Base-by-base conservation (phyloP, 2,113 vertebrate species). In the Tringa solitaria region DNA sequence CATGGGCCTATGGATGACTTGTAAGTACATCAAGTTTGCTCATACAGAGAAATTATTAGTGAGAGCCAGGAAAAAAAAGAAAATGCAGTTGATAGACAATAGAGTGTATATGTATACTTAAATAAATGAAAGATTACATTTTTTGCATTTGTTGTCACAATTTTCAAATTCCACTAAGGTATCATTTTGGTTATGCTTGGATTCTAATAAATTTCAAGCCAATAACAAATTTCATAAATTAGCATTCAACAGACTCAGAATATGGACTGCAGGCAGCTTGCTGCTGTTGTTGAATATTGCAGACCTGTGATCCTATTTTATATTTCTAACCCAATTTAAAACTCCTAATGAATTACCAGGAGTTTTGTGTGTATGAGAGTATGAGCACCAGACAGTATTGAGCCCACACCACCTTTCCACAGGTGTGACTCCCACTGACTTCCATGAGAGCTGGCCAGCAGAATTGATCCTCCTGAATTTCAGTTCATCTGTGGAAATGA, bases 341-440 rank as follows among this genome's bases (percentile, higher is more conserved):
- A 35, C 21, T 24, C 14, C 10, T 68, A 28, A 12, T 41, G 45
- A 84, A 39, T 78, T 27, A 50, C 39, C 33, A 39, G 23, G 41
- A 51, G 8, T 60, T 88, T 48, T 50, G 19, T 26, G 41, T 67
- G 12, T n/a, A 41, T 23, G 21, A 33, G 12, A 9, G 0, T 18
- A 19, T 4, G 10, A 84, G 26, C 3, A 2, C 22, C 1, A 2
- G 32, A 8, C 24, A 45, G 13, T 8, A 17, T 12, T 37, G 59
- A 69, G 5, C 6, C 37, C 13, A 20, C 1, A 2, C 22, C 27
- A 33, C 22, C 27, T 19, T 86, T 81, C 81, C n/a, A 27, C 8
- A 45, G 8, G 4, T 77, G 11, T 51, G 35, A 9, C 6, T 87
- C 33, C 30, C 57, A 22, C 13, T 46, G 39, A 56, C 8, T 57